A percentile compares a stretch with the other conserved stretches of the same genome.
These are phyloP conservation scores for Bombus waltoni DNA, from an alignment of 1,140 invertebrate genomes.

Conservation along the genomic window DNA sequence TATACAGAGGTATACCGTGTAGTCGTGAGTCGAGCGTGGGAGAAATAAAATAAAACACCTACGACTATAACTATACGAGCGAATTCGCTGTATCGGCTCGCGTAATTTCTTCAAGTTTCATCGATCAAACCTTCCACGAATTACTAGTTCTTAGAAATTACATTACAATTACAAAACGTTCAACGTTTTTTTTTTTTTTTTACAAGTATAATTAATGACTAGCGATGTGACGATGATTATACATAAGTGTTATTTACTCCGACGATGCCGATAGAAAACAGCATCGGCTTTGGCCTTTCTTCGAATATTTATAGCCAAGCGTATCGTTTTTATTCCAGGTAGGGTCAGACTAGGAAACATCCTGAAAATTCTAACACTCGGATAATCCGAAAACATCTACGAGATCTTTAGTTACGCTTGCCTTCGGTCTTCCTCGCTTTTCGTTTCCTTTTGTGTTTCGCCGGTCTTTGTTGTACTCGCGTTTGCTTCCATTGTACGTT, in stretches of 20 bases:
- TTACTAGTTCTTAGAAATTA: background rate
- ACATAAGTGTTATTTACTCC: background rate
- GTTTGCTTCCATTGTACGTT: background rate
- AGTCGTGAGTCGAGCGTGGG: background rate
- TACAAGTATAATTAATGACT: background rate
- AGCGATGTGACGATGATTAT: background rate
- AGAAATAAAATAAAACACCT: background rate
- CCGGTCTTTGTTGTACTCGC: background rate
- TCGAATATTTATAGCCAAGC: background rate
- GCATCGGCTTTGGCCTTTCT: background rate
- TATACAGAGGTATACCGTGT: constrained; percentile 3
- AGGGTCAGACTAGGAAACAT: background rate
- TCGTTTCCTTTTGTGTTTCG: background rate
- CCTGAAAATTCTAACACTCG: constrained; percentile 1
- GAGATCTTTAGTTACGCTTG: constrained; percentile 1
- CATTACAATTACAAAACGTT: too few species aligned
- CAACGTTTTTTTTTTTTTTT: too few species aligned
- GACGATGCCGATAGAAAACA: background rate
- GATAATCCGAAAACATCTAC: constrained; percentile 9
- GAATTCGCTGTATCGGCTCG: background rate
- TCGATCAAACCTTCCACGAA: background rate
- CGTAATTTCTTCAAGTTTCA: background rate
- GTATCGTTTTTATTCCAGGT: background rate
- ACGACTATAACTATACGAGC: background rate
- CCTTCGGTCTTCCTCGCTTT: background rate